These are phyloP conservation scores for Epinotia nisella DNA, from an alignment of 2,888 invertebrate genomes.

Conservation along the genomic window DNA sequence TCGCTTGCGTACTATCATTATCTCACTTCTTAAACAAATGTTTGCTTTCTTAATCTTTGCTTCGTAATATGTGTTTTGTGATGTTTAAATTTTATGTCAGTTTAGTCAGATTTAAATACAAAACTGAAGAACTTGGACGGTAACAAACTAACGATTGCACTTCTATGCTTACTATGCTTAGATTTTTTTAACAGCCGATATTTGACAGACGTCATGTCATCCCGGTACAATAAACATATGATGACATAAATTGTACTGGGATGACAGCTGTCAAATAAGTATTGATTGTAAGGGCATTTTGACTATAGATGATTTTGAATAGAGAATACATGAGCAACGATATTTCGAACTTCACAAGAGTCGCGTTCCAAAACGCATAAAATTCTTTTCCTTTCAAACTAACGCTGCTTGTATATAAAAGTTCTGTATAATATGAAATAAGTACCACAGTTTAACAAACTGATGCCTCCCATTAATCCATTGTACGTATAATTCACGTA, in stretches of 20 bases:
- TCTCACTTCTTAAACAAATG: conserved; percentile 50
- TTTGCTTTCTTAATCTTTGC: conserved; percentile 54
- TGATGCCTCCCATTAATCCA: conserved; percentile 45
- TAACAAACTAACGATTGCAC: too few species aligned
- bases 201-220: too few species aligned
- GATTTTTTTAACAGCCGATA: too few species aligned
- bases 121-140: conserved; percentile 3
- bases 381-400: background rate
- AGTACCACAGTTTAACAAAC: conserved; percentile 34
- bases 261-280: too few species aligned
- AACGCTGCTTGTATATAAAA: background rate
- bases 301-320: too few species aligned
- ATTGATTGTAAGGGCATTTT: too few species aligned
- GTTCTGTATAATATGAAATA: conserved; percentile 20
- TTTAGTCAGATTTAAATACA: background rate
- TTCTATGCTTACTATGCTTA: conserved; percentile 23
- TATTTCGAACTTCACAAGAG: background rate
- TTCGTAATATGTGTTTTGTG: conserved; percentile 46
- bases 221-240: too few species aligned
- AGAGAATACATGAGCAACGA: background rate
- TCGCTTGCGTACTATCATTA: conserved; percentile 39
- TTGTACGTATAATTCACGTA: conserved; percentile 50
- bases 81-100: conserved; percentile 25
- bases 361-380: conserved; percentile 16
- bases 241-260: too few species aligned